Evolutionary conservation across 2,797 vertebrate species (phyloP).

Genomic region (Orientallactaga sibirica): DNA sequence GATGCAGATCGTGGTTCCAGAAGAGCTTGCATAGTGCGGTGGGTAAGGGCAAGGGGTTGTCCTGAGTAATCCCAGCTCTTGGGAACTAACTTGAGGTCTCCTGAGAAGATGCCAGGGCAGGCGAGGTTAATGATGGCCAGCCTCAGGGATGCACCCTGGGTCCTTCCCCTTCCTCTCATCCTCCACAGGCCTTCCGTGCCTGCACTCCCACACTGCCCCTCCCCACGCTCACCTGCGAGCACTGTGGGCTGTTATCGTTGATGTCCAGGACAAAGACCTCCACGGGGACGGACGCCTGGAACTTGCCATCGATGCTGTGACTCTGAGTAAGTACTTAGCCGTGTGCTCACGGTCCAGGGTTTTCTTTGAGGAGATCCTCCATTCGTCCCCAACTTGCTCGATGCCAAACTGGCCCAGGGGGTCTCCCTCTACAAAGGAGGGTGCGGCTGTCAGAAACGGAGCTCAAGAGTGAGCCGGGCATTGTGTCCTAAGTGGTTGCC

Average conservation of each 20-base stretch:
- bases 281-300: slow-evolving; percentile 92
- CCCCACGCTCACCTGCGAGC: slow-evolving; percentile 92
- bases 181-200: neutral
- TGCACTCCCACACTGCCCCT: neutral
- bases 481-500: neutral
- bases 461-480: neutral
- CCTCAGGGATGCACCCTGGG: neutral
- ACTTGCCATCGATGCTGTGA: slow-evolving; percentile 96
- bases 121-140: neutral
- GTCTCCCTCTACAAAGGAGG: slow-evolving; percentile 92
- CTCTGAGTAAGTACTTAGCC: slow-evolving; percentile 92
- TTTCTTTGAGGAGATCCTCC: slow-evolving; percentile 94
- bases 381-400: slow-evolving; percentile 91
- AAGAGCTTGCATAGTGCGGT: neutral
- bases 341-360: slow-evolving; percentile 94
- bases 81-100: neutral
- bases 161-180: neutral
- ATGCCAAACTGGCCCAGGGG: slow-evolving; percentile 94
- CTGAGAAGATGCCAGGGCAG: neutral
- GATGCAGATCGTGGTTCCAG: neutral
- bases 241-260: slow-evolving; percentile 97
- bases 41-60: neutral
- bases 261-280: slow-evolving; percentile 96
- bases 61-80: neutral
- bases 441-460: slow-evolving; percentile 18